Evolutionary conservation across 2,888 invertebrate species (phyloP).

Genomic region (Habroteleia sp.): DNA sequence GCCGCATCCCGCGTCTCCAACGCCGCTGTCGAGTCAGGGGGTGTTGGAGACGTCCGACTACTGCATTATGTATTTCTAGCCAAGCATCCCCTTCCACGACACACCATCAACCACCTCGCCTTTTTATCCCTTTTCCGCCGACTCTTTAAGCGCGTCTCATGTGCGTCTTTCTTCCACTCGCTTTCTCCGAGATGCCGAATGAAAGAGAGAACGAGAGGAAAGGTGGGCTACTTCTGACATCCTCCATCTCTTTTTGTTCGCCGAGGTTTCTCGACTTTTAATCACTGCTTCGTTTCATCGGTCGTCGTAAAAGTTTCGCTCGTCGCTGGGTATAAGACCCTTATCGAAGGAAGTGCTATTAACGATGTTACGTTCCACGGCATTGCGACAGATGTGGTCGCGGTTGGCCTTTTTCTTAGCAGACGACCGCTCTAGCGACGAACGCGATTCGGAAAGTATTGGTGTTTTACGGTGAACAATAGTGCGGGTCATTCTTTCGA

Average conservation of each 20-base stretch:
- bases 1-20: constrained; percentile 63
- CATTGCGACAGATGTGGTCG: constrained; percentile 42
- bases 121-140: constrained; percentile 64
- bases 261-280: constrained; percentile 68
- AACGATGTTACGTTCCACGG: constrained; percentile 54
- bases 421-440: constrained; percentile 5
- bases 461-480: no score
- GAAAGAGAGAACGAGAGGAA: no score
- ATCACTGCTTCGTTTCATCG: constrained; percentile 69
- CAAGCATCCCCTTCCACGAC: constrained; percentile 67
- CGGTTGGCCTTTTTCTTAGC: constrained; percentile 15
- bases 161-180: constrained; percentile 11
- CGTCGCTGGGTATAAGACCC: constrained; percentile 54
- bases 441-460: no score
- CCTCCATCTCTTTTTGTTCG: constrained; percentile 51
- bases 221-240: constrained; percentile 19
- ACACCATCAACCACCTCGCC: constrained; percentile 70
- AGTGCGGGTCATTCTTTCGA: no score
- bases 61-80: constrained; percentile 81
- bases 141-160: constrained; percentile 57
- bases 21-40: constrained; percentile 75
- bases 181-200: no score
- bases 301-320: constrained; percentile 58
- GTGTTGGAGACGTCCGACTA: constrained; percentile 81
- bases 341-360: constrained; percentile 61